Conservation (phyloP, 2,888 invertebrate genomes). For the Abscondita cerata region DNA sequence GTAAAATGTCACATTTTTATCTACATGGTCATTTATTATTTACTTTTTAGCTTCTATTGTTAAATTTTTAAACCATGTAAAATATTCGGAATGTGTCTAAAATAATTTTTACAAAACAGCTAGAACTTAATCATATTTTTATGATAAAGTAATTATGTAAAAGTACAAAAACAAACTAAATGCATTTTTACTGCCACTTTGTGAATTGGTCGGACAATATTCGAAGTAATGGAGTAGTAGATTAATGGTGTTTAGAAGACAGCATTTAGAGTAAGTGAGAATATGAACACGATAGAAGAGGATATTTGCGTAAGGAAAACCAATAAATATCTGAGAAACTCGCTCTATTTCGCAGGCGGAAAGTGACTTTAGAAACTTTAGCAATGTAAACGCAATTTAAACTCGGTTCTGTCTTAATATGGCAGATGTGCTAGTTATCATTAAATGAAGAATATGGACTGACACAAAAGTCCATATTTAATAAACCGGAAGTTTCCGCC, state of each 20-base stretch:
- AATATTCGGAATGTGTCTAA: not conserved
- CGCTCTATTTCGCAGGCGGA: slow-evolving; percentile 30
- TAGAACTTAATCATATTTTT: not conserved
- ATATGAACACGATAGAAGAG: slow-evolving; percentile 7
- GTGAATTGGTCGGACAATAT: slow-evolving; percentile 3
- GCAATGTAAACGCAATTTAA: slow-evolving; percentile 33
- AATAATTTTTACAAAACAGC: not conserved
- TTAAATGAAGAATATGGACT: slow-evolving; percentile 19
- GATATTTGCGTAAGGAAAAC: slow-evolving; percentile 28
- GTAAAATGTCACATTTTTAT: not conserved
- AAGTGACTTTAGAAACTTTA: slow-evolving; percentile 29
- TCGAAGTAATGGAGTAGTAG: slow-evolving; percentile 18
- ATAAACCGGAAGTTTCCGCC: not conserved
- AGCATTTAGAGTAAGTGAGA: slow-evolving; percentile 22
- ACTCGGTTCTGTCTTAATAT: slow-evolving; percentile 22
- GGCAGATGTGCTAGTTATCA: slow-evolving; percentile 26
- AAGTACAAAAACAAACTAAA: slow-evolving; percentile 25
- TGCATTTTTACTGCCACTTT: slow-evolving; percentile 27
- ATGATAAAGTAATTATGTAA: not conserved
- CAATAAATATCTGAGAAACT: slow-evolving; percentile 29
- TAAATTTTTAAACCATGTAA: too few species aligned
- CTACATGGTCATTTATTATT: not conserved
- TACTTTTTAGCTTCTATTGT: not conserved
- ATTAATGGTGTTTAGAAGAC: slow-evolving; percentile 30
- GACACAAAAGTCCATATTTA: slow-evolving; percentile 12